These are phyloP conservation scores for Myathropa florea DNA, from an alignment of 2,888 invertebrate genomes.

Conservation along the genomic window DNA sequence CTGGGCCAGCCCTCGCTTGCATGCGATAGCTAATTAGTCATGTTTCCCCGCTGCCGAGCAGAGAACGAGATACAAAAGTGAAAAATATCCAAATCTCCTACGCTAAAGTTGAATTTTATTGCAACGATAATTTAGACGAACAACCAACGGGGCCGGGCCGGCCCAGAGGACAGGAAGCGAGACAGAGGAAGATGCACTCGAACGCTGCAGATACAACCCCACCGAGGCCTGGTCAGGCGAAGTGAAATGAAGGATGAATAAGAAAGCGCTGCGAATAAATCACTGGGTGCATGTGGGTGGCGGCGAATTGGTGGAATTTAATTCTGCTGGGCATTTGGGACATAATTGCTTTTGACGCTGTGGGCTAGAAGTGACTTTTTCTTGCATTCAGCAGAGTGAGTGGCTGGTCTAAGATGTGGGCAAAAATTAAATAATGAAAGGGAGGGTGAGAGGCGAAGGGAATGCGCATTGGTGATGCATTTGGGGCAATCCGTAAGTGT, in stretches of 20 bases:
- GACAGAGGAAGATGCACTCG: neutral
- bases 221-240: neutral
- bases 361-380: neutral
- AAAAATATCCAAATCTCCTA: constrained; percentile 31
- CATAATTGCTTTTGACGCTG: constrained; percentile 12
- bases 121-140: constrained; percentile 50
- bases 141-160: neutral
- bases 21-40: constrained; percentile 51
- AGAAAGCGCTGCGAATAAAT: constrained; percentile 47
- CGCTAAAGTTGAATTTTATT: constrained; percentile 46
- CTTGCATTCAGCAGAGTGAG: too few relatives aligned
- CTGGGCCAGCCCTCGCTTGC: neutral
- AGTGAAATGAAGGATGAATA: constrained; percentile 31
- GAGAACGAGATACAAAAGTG: neutral
- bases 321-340: constrained; percentile 20
- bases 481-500: too few relatives aligned
- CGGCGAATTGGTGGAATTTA: constrained; percentile 11
- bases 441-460: neutral
- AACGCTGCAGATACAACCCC: neutral
- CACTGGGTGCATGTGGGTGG: constrained; percentile 27
- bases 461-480: too few relatives aligned
- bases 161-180: neutral
- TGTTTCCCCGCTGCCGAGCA: neutral
- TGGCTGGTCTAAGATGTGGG: neutral
- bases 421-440: neutral